Evolutionary conservation across 2,113 vertebrate species (phyloP).

Genomic region (Megaleporinus macrocephalus): DNA sequence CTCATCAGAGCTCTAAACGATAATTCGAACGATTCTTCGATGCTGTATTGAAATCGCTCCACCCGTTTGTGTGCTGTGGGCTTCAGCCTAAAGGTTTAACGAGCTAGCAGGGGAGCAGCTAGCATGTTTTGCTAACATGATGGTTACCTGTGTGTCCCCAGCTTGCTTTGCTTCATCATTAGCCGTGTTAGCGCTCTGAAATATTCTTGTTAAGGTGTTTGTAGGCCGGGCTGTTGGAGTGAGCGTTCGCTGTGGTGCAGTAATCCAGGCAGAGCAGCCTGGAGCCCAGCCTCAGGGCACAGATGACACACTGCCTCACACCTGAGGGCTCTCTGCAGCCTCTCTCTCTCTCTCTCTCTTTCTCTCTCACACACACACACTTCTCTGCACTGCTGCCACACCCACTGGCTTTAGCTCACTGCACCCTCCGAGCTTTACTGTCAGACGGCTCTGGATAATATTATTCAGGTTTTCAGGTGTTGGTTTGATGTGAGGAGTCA

Average conservation of each 20-base stretch:
- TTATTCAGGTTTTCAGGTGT: not conserved
- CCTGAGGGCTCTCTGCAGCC: slow-evolving; percentile 26
- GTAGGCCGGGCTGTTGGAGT: not conserved
- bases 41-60: too few species aligned
- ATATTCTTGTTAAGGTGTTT: not conserved
- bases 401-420: not conserved
- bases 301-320: slow-evolving; percentile 38
- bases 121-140: too few species aligned
- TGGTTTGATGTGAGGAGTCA: not conserved
- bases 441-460: not conserved
- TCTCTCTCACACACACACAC: slow-evolving; percentile 8
- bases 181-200: not conserved
- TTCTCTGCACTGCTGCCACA: not conserved
- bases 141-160: not conserved
- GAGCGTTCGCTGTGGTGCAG: not conserved
- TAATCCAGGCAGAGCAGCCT: slow-evolving; percentile 13
- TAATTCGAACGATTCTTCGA: too few species aligned
- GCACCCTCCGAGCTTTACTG: not conserved
- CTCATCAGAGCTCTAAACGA: too few species aligned
- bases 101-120: too few species aligned
- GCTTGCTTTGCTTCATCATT: not conserved
- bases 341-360: too few species aligned
- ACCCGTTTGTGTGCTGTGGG: too few species aligned
- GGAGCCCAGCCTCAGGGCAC: slow-evolving; percentile 43
- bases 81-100: too few species aligned